Evolutionary conservation across 2,797 vertebrate species (phyloP).

Genomic region (Spondyliosoma cantharus): DNA sequence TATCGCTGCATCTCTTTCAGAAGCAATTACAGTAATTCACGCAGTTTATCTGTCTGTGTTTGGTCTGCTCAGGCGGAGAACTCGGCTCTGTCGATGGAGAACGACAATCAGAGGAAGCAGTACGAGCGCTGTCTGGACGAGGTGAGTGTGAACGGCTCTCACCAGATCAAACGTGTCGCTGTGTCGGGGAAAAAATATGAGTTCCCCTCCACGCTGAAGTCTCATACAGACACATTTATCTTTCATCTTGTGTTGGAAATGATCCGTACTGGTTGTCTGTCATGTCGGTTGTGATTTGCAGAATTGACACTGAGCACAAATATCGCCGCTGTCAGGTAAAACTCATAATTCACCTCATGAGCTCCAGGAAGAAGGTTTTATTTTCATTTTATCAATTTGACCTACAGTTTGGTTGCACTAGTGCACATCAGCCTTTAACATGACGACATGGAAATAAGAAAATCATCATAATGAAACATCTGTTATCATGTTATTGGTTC

Average conservation of each 20-base stretch:
- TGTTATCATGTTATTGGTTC: too few species aligned
- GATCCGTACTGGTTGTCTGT: not conserved
- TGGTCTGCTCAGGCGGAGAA: constrained; percentile 87
- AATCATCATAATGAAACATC: not conserved
- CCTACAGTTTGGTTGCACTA: not conserved
- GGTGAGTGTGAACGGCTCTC: constrained; percentile 80
- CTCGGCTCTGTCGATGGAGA: constrained; percentile 91
- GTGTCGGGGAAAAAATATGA: too few species aligned
- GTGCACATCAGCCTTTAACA: too few species aligned
- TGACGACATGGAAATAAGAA: not conserved
- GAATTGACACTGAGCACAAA: too few species aligned
- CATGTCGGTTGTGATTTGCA: not conserved
- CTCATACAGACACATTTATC: not conserved
- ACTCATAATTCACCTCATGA: too few species aligned
- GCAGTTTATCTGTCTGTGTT: constrained; percentile 13
- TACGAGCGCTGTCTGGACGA: constrained; percentile 94
- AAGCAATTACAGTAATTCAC: constrained; percentile 12
- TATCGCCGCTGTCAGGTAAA: too few species aligned
- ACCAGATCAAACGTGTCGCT: not conserved
- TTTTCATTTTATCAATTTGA: not conserved
- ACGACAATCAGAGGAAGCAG: constrained; percentile 93
- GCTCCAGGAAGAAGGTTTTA: not conserved
- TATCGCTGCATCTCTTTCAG: not conserved
- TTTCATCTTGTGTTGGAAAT: not conserved
- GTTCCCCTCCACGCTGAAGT: not conserved